Base-by-base conservation (phyloP, 2,797 vertebrate genomes). In the Cyclopterus lumpus region DNA sequence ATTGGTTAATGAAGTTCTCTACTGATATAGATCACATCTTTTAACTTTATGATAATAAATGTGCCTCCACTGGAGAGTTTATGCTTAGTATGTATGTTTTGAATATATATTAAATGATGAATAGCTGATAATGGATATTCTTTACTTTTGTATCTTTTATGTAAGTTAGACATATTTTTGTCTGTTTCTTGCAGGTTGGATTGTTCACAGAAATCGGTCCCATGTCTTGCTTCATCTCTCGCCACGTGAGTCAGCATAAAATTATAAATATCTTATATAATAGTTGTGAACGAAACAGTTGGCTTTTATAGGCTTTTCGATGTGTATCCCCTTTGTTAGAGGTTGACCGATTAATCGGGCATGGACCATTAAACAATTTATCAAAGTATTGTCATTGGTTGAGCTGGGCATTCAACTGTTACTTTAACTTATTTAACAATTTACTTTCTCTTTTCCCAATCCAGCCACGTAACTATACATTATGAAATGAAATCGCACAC, bases 201-300 rank as follows among this genome's bases (percentile, higher is more conserved):
- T 94, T 99, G 51, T 99, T 99, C 90, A 98, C 97, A 32, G 97
- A 99, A 94, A 97, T 98, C 4, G 97, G 97, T 2, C 97, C 97
- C 20, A 98, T 99, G 97, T 97, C 97, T 32, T 98, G 97, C 91
- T 99, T 99, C 87, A 98, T 99, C 76, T 99, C 97, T 34, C 95
- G 97, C 38, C 97, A 99, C 51, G 97, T 97, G 90, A 95, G 97
- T 94, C 65, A 32, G 2, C 36, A 58, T 59, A 42, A 77, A 9
- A 15, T 72, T 1, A 28, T 28, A 28, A 28, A 28, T 28, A 28
- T 28, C 26, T 28, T 28, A 26, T 28, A 28, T 28, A 64, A 10
- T 18, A 49, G 6, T 28, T 46, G 0, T 62, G 5, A 36, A 14
- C 63, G 2, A 42, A 42, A 32, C 18, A 26, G 1, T 66, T 46